Base-by-base conservation (phyloP, 2,113 vertebrate genomes). In the Brachyhypopomus gauderio region DNA sequence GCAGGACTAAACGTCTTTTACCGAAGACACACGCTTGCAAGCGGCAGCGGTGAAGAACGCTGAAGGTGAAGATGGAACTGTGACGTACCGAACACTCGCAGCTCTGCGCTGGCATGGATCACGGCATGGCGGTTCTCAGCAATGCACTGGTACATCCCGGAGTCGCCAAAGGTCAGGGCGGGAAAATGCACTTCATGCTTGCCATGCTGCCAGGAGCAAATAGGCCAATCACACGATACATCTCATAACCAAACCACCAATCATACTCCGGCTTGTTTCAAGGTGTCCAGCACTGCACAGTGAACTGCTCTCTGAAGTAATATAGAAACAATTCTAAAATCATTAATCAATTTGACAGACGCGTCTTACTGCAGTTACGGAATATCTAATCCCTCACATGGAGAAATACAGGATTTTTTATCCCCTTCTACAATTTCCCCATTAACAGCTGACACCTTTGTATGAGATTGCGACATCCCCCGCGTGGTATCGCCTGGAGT, bases 61-160 rank as follows among this genome's bases (percentile, higher is more conserved):
- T 72, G 30, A 30, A 22, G 8, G 45, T 14, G 58, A 27, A n/a
- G 25, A 17, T 11, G 30, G 45, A n/a, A 20, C 16, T 20, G 22
- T 19, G 34, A 58, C 97, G 96, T 89, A 99, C 98, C 96, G 34
- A 97, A 92, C 84, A 99, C 96, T 80, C 95, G 95, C 86, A 99
- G 87, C 84, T 99, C 97, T 9, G 96, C 97, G 41, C 95, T 97
- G 85, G 97, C 94, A 64, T 96, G 96, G 86, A 99, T 96, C 78
- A 93, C 86, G 72, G 97, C 96, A 0, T 97, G 92, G 0, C 9
- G 83, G 81, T 97, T 99, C 89, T 98, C 96, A n/a, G 97, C 97
- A 48, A 96, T 93, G 88, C 98, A 99, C 78, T 99, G 98, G 88
- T 98, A 99, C 96, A 99, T 97, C 80, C 96, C 97, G 0, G 96